Evolutionary conservation across 2,888 invertebrate genomes (phyloP).

Genomic region (Dasypolia templi): DNA sequence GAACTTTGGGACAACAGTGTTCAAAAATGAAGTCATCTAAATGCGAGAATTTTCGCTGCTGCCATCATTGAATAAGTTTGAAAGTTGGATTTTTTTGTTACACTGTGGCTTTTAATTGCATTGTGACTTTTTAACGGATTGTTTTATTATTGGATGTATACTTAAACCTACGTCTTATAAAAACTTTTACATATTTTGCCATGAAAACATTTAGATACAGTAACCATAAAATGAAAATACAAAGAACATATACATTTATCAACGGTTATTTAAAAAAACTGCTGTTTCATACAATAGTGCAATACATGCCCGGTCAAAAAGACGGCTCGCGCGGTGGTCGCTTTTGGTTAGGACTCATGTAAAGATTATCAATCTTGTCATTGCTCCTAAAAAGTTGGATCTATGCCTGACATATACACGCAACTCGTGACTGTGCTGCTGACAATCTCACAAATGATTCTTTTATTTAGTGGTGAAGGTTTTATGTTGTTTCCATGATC

Average conservation of each 20-base stretch:
- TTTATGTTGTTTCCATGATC: not conserved
- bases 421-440: not conserved
- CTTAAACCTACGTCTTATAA: not conserved
- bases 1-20: constrained; percentile 49
- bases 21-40: constrained; percentile 57
- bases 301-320: no score
- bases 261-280: no score
- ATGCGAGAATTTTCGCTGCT: constrained; percentile 35
- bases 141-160: constrained; percentile 1
- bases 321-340: not conserved
- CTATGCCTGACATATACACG: not conserved
- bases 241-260: no score
- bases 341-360: not conserved
- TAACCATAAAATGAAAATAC: no score
- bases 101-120: constrained; percentile 37
- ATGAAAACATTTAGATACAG: not conserved
- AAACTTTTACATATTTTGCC: not conserved
- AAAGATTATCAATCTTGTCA: not conserved
- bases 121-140: constrained; percentile 11
- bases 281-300: no score
- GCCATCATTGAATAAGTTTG: constrained; percentile 50
- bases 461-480: not conserved
- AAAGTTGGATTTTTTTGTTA: constrained; percentile 28
- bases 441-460: not conserved
- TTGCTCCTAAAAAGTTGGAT: not conserved